Percentiles rank a stretch among this genome's conserved stretches.
These are phyloP conservation scores for Sycobia sp. DNA, from an alignment of 1,140 invertebrate genomes.

Conservation along the genomic window DNA sequence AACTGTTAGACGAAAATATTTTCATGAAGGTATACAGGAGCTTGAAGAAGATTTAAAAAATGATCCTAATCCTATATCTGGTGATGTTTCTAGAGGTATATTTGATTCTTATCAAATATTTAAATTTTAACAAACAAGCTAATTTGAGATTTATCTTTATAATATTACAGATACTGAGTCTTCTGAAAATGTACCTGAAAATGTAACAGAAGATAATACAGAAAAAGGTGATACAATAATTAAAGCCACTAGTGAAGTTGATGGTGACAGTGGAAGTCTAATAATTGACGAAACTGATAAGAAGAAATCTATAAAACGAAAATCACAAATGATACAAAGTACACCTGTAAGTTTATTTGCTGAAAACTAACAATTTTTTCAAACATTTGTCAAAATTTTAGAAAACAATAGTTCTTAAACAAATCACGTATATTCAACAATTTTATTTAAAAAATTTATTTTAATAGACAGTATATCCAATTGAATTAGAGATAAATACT, in stretches of 20 bases:
- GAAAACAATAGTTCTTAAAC: no score
- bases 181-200: conserved; percentile 33
- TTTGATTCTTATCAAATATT: conserved; percentile 19
- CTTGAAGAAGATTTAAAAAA: conserved; percentile 62
- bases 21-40: conserved; percentile 72
- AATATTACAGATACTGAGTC: conserved; percentile 14
- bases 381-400: no score
- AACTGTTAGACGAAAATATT: conserved; percentile 66
- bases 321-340: conserved; percentile 42
- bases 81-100: conserved; percentile 20
- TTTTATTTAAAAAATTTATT: no score
- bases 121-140: neutral
- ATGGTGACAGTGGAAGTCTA: conserved; percentile 62
- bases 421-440: no score
- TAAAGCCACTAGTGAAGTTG: conserved; percentile 50
- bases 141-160: no score
- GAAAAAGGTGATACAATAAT: conserved; percentile 37
- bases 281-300: conserved; percentile 68
- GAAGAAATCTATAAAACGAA: conserved; percentile 55
- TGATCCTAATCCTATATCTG: conserved; percentile 21
- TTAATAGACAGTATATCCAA: neutral
- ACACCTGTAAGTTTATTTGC: conserved; percentile 48
- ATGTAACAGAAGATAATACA: conserved; percentile 32
- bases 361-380: no score
- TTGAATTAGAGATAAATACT: no score